phyloP scores from a whole-genome alignment of 2,113 vertebrate species.

The Trematomus loennbergii region DNA sequence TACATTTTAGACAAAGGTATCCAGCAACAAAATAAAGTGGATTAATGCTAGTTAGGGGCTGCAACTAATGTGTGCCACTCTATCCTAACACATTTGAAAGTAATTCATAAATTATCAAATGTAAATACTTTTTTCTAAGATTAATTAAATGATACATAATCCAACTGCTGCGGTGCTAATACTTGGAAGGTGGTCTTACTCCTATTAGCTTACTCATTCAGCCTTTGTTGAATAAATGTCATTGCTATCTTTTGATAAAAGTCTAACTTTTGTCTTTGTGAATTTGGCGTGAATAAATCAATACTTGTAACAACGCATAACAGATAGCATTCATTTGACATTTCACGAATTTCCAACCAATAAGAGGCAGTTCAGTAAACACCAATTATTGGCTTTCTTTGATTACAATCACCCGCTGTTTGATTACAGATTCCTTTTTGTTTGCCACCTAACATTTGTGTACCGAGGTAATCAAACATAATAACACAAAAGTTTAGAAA shows the following conservation, averaged over 20 bases:
- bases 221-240: conserved; percentile 7
- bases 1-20: no score
- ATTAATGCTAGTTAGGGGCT: no score
- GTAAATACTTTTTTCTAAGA: not conserved
- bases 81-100: not conserved
- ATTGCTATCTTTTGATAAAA: not conserved
- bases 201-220: not conserved
- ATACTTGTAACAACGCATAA: conserved; percentile 4
- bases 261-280: not conserved
- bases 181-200: not conserved
- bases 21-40: no score
- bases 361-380: conserved; percentile 34
- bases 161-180: not conserved
- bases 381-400: conserved; percentile 48
- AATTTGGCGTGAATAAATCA: conserved; percentile 17
- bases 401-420: conserved; percentile 46
- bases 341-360: conserved; percentile 24
- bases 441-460: conserved; percentile 47
- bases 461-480: conserved; percentile 37
- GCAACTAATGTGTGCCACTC: not conserved
- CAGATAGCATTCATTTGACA: conserved; percentile 38
- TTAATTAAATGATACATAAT: not conserved
- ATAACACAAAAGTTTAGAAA: conserved; percentile 15
- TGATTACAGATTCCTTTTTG: conserved; percentile 41
- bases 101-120: not conserved